Evolutionary conservation across 2,113 vertebrate genomes (phyloP), one percentile per base, ranked within the genome.

Genomic region (Callaeas wilsoni): DNA sequence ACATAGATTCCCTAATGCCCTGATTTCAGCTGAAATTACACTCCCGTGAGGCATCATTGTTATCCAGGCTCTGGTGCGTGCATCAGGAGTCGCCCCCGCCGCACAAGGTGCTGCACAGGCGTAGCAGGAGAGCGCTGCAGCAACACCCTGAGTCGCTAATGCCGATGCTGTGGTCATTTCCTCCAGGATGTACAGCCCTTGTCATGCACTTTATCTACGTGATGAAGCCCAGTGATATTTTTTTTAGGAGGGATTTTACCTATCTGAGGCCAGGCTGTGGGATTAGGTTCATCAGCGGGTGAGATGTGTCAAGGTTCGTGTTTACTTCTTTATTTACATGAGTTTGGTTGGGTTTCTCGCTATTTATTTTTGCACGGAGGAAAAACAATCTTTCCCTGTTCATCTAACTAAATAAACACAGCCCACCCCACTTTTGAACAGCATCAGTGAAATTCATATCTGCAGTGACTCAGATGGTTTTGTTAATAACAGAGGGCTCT

Each of bases 401-500:
- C 62, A 56, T 69, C 89, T 67, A 84, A 71, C 63, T 64, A 88
- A 87, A 79, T 64, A 78, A 95, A 70, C 52, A 95, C 19, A 52
- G 46, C 84, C 60, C 57, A 75, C 76, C 76, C 69, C 33, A 73
- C 62, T 96, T 89, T 50, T 76, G 92, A 90, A 62, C 64, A 89
- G 16, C 87, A 93, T 84, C 90, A 92, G 60, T 84, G 93, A 81
- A 90, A 93, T 92, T 76, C 33, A 19, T 96, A 78, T 81, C 73
- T 90, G 86, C 41, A 50, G 73, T 89, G 92, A 93, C 92, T 96
- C 80, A 64, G 86, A 90, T 68, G 64, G 76, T 90, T 94, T 89
- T 75, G 79, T 90, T 90, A 95, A 88, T 95, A 96, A 92, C 49
- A 91, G 75, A 84, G 16, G 39, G 53, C 47, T 90, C 73, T 87